Conservation (phyloP, 2,797 vertebrate genomes). For the Podargus strigoides region DNA sequence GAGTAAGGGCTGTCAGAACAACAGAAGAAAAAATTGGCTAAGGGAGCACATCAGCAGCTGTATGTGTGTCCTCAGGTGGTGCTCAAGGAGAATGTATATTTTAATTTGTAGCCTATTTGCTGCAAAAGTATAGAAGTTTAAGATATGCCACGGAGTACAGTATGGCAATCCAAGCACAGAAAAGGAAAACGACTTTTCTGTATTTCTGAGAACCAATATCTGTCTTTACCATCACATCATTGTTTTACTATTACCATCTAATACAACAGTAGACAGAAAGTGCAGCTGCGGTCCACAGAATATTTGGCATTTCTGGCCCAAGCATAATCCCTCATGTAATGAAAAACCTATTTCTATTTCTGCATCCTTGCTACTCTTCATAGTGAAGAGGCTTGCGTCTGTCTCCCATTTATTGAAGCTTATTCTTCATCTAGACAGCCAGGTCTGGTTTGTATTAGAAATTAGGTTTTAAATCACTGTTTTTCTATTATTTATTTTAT, state of each 20-base stretch:
- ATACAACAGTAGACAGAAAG: constrained; percentile 75
- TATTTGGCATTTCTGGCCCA: constrained; percentile 71
- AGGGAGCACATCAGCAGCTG: not conserved
- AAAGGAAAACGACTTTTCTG: constrained; percentile 65
- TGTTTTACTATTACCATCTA: constrained; percentile 86
- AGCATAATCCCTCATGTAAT: constrained; percentile 79
- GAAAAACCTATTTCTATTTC: constrained; percentile 82
- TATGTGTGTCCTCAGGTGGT: constrained; percentile 22
- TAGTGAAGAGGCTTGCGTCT: constrained; percentile 75
- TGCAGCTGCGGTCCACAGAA: constrained; percentile 81
- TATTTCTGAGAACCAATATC: constrained; percentile 74
- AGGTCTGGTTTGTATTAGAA: constrained; percentile 78
- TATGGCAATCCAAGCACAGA: constrained; percentile 55
- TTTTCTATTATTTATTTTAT: constrained; percentile 82
- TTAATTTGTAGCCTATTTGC: constrained; percentile 64
- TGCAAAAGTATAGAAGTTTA: constrained; percentile 39
- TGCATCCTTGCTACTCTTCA: constrained; percentile 77
- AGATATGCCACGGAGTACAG: constrained; percentile 24
- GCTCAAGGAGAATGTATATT: constrained; percentile 22
- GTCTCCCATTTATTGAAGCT: constrained; percentile 80
- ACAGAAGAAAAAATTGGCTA: not conserved
- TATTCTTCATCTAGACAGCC: constrained; percentile 80
- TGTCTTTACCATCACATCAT: constrained; percentile 73
- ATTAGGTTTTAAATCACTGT: constrained; percentile 80
- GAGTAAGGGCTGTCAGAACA: not conserved